phyloP scores from a whole-genome alignment of 1,140 invertebrate genomes.

The Venturia canescens region DNA sequence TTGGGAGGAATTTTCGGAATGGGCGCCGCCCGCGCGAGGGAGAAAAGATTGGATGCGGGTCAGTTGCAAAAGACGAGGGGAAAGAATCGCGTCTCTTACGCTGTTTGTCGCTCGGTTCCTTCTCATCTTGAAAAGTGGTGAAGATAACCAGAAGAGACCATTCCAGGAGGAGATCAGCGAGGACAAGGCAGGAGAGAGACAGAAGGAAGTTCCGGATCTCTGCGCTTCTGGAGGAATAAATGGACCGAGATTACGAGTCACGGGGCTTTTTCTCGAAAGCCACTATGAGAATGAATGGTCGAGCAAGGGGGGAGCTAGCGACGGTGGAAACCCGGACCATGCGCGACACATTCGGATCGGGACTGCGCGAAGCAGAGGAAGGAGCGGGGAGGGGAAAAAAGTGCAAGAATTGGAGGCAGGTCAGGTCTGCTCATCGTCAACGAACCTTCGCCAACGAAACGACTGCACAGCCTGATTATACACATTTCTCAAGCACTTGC shows the following conservation, averaged over 20 bases:
- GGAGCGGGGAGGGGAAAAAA: background rate
- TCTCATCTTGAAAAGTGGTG: conserved; percentile 3
- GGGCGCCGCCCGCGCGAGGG: no score
- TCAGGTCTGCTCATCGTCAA: no score
- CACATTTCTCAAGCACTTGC: no score
- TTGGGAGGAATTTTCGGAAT: no score
- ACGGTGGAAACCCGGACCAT: background rate
- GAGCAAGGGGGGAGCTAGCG: background rate
- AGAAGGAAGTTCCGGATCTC: background rate
- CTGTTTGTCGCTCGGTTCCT: background rate
- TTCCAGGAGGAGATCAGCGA: background rate
- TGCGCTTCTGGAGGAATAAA: background rate
- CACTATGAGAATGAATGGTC: background rate
- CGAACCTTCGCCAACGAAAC: no score
- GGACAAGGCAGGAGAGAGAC: background rate
- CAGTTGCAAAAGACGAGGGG: no score
- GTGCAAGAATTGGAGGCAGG: no score
- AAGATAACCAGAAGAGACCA: background rate
- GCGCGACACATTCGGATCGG: background rate
- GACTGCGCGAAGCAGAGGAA: background rate
- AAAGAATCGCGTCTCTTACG: background rate
- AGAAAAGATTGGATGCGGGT: no score
- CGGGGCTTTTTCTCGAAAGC: background rate
- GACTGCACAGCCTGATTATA: no score
- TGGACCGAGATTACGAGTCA: background rate